Evolutionary conservation across 2,797 vertebrate species (phyloP).

Genomic region (Enteromius radiatus): DNA sequence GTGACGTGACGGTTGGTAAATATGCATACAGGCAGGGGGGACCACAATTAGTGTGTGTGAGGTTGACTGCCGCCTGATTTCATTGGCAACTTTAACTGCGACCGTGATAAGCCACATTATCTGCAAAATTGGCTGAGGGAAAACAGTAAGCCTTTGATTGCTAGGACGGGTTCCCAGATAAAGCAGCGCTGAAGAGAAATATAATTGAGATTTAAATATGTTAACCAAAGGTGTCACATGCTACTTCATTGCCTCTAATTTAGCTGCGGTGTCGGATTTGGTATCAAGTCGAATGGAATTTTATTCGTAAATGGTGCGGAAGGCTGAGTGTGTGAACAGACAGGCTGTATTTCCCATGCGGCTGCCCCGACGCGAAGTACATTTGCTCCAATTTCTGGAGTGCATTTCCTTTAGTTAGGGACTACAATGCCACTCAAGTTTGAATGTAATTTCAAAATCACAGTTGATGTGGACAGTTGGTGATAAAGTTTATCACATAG

Average conservation of each 20-base stretch:
- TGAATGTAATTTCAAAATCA: neutral
- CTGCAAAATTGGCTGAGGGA: conserved; percentile 99
- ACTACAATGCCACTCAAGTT: conserved; percentile 37
- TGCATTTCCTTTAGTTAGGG: conserved; percentile 59
- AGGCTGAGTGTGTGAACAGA: conserved; percentile 81
- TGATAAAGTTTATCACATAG: neutral
- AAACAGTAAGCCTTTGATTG: conserved; percentile 99
- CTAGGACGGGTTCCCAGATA: conserved; percentile 99
- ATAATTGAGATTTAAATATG: conserved; percentile 99
- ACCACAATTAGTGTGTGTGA: conserved; percentile 97
- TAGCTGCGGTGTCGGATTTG: conserved; percentile 94
- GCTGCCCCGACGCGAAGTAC: conserved; percentile 83
- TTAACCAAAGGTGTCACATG: conserved; percentile 98
- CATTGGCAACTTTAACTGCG: conserved; percentile 98
- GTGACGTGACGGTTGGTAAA: conserved; percentile 99
- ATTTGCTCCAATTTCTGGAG: conserved; percentile 85
- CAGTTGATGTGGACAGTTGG: neutral
- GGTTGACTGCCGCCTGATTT: conserved; percentile 98
- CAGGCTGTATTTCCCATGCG: conserved; percentile 77
- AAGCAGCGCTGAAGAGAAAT: conserved; percentile 99
- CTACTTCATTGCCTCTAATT: conserved; percentile 93
- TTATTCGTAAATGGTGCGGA: conserved; percentile 87
- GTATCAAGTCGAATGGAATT: conserved; percentile 89
- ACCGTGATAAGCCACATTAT: conserved; percentile 99
- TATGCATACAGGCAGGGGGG: conserved; percentile 89